Base-by-base conservation (phyloP, 2,797 vertebrate species). In the Loris lydekkerianus region DNA sequence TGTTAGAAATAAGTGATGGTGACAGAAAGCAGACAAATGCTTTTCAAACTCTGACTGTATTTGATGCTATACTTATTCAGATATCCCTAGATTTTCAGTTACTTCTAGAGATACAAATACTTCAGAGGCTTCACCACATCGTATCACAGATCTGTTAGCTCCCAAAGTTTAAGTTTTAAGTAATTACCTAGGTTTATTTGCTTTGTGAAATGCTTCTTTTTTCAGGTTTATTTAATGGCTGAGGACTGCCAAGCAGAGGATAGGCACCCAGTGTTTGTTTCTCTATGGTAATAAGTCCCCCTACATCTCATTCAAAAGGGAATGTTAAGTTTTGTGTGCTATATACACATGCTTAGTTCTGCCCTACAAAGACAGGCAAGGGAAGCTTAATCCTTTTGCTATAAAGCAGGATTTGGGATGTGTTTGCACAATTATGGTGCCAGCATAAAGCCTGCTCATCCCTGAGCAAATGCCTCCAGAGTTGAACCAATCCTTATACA, bases 101-200 rank as follows among this genome's bases (percentile, higher is more conserved):
- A 67, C 65, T 67, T 77, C 40, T 75, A 34, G 23, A 69, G 70
- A 69, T 17, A 25, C 72, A 91, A 92, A 72, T 58, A 72, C 9
- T 85, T 83, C 82, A 86, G 69, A 77, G 14, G 1, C 11, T 63
- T 93, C 37, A 53, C 25, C n/a, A 31, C 14, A 10, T 56, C 0
- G 0, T 73, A 37, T 7, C 6, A 80, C 49, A 18, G 15, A 46
- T 90, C 60, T 90, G 4, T 7, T 82, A 37, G 10, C 43, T 82
- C 53, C 46, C 56, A 56, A 61, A 63, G 17, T 80, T 95, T 86
- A 89, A 29, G 91, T 84, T 89, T 82, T 75, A 87, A 81, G 46
- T 81, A 49, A 61, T 73, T 69, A 65, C 21, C 53, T 73, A 17
- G 13, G 29, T 21, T 90, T 85, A 2, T 80, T 93, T 90, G 8